Conservation (phyloP, 1,140 invertebrate species). For the Dermatophagoides farinae region DNA sequence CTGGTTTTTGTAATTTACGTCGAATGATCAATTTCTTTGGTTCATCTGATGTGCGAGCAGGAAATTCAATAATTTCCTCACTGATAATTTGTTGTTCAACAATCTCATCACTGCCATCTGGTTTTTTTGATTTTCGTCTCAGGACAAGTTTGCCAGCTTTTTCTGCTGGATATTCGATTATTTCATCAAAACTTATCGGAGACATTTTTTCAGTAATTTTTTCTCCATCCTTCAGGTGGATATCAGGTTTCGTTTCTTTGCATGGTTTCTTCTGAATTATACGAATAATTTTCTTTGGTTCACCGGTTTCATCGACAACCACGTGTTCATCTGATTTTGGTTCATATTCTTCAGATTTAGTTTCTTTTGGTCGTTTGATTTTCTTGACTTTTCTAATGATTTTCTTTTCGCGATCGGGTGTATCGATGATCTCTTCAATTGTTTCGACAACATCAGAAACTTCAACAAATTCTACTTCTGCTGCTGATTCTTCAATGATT, state of each 20-base stretch:
- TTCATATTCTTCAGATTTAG: background rate
- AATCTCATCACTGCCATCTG: slow-evolving; percentile 8
- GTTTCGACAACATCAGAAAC: background rate
- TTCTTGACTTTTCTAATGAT: background rate
- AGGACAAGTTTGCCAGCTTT: too few species aligned
- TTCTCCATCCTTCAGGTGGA: too few species aligned
- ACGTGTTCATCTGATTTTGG: background rate
- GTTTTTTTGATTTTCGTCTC: background rate
- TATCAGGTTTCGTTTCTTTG: slow-evolving; percentile 16
- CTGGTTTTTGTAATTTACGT: too few species aligned
- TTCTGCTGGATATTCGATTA: too few species aligned
- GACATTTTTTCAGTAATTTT: too few species aligned
- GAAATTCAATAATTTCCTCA: too few species aligned
- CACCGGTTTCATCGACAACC: background rate
- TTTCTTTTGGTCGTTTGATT: background rate
- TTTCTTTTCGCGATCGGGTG: background rate
- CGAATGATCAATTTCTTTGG: background rate
- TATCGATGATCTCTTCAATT: background rate
- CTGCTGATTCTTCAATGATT: background rate
- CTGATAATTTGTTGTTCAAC: background rate
- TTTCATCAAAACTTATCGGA: too few species aligned
- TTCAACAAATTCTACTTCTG: background rate
- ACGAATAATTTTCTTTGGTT: background rate
- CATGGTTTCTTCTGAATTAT: background rate
- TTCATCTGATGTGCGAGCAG: too few species aligned